These are phyloP conservation scores for Apis florea DNA, from an alignment of 1,140 invertebrate species.

Conservation along the genomic window DNA sequence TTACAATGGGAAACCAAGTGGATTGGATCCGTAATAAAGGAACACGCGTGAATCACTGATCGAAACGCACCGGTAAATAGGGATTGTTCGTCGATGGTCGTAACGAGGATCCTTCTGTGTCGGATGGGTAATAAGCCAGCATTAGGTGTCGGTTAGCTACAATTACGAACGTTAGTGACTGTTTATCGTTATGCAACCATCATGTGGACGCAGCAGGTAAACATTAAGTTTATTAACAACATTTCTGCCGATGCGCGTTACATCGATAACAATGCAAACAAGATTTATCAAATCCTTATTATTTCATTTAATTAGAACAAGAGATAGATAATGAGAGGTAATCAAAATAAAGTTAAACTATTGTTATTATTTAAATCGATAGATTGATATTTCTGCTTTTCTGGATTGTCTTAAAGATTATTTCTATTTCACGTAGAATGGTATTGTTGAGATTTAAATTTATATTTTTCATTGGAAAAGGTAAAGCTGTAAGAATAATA, in stretches of 20 bases:
- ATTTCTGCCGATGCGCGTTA: not conserved
- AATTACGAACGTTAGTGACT: slow-evolving; percentile 43
- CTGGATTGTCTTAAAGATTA: too few relatives aligned
- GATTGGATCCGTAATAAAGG: not conserved
- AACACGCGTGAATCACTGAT: slow-evolving; percentile 20
- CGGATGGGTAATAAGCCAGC: slow-evolving; percentile 32
- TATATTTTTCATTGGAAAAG: too few relatives aligned
- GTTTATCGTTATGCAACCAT: slow-evolving; percentile 52
- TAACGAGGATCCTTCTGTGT: slow-evolving; percentile 38
- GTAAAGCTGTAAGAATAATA: too few relatives aligned
- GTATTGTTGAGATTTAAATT: too few relatives aligned
- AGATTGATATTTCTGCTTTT: too few relatives aligned
- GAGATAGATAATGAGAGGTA: too few relatives aligned
- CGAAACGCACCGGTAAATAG: slow-evolving; percentile 15
- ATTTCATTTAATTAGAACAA: too few relatives aligned
- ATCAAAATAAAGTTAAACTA: too few relatives aligned
- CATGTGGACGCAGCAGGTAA: slow-evolving; percentile 32
- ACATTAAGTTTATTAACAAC: slow-evolving; percentile 47
- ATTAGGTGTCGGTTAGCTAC: slow-evolving; percentile 48
- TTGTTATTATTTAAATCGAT: too few relatives aligned
- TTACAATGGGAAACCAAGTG: not conserved
- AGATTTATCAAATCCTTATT: too few relatives aligned
- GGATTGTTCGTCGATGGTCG: slow-evolving; percentile 25
- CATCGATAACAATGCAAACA: not conserved
- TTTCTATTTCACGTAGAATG: too few relatives aligned